A percentile compares a stretch with the other conserved stretches of the same genome.
phyloP scores from a whole-genome alignment of 2,888 invertebrate species.

The Mesoligia furuncula region DNA sequence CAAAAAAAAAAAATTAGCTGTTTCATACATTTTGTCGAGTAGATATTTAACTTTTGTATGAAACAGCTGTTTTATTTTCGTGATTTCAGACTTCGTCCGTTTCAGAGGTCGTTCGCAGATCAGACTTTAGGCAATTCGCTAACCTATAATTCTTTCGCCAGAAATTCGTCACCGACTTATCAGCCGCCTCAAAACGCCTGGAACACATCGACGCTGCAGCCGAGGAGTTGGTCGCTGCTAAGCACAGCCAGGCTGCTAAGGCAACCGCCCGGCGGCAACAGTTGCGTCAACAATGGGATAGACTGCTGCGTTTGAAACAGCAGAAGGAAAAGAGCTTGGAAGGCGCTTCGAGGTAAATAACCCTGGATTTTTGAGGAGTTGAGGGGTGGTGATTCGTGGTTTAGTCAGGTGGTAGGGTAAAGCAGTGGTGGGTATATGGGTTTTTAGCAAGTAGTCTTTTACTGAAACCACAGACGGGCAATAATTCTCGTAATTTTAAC shows the following conservation, averaged over 20 bases:
- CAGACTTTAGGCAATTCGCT: no score
- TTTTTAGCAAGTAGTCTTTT: not conserved
- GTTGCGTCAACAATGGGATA: slow-evolving; percentile 97
- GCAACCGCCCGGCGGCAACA: slow-evolving; percentile 94
- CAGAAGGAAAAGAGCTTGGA: slow-evolving; percentile 97
- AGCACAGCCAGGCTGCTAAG: slow-evolving; percentile 93
- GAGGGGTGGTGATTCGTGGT: not conserved
- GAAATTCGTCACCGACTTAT: slow-evolving; percentile 98
- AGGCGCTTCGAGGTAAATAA: slow-evolving; percentile 94
- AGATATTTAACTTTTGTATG: no score
- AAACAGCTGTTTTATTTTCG: no score
- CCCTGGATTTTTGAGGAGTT: slow-evolving; percentile 11
- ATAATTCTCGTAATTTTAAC: no score
- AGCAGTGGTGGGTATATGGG: not conserved
- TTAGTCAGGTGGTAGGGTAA: not conserved
- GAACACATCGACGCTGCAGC: slow-evolving; percentile 97
- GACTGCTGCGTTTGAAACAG: slow-evolving; percentile 95
- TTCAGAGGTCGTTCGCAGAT: no score
- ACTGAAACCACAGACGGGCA: not conserved
- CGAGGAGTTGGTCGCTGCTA: slow-evolving; percentile 94
- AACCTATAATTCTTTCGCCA: slow-evolving; percentile 69
- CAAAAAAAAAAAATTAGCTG: no score
- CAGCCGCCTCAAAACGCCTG: slow-evolving; percentile 97
- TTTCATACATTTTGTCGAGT: no score
- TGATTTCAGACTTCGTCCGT: no score